These are phyloP conservation scores for Corticium candelabrum DNA, from an alignment of 37 sponge, comb jelly and placozoan species.

Conservation along the genomic window DNA sequence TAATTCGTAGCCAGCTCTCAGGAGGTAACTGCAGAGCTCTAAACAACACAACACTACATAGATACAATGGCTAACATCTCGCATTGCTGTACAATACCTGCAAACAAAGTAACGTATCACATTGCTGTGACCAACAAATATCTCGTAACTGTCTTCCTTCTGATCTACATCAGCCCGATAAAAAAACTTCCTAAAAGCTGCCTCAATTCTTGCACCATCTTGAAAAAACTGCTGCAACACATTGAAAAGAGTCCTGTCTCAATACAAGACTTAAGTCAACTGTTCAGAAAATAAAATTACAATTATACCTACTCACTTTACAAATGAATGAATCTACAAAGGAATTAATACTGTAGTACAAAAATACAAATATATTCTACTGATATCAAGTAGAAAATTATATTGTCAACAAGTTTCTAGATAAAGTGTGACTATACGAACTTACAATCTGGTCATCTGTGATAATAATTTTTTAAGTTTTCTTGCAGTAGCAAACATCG, in stretches of 20 bases:
- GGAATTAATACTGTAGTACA: no score
- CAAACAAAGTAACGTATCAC: slow-evolving; percentile 96
- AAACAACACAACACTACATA: neutral
- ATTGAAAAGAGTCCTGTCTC: neutral
- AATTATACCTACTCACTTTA: no score
- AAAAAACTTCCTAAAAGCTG: slow-evolving; percentile 83
- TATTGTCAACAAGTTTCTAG: no score
- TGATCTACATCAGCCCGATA: slow-evolving; percentile 80
- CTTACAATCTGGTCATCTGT: no score
- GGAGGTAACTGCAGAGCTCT: slow-evolving; percentile 94
- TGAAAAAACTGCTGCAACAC: slow-evolving; percentile 71
- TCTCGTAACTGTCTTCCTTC: slow-evolving; percentile 59
- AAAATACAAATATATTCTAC: no score
- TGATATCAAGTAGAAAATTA: no score
- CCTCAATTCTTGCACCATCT: slow-evolving; percentile 91
- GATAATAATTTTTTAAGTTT: no score
- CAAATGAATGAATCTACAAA: no score
- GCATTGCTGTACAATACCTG: slow-evolving; percentile 37
- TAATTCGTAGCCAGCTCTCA: slow-evolving; percentile 87
- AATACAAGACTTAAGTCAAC: neutral
- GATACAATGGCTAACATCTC: neutral
- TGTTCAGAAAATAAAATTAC: no score
- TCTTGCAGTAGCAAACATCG: no score
- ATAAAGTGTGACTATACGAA: no score
- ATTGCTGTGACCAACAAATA: slow-evolving; percentile 89